Evolutionary conservation across 2,113 vertebrate genomes (phyloP).

Genomic region (Cinclus mexicanus): DNA sequence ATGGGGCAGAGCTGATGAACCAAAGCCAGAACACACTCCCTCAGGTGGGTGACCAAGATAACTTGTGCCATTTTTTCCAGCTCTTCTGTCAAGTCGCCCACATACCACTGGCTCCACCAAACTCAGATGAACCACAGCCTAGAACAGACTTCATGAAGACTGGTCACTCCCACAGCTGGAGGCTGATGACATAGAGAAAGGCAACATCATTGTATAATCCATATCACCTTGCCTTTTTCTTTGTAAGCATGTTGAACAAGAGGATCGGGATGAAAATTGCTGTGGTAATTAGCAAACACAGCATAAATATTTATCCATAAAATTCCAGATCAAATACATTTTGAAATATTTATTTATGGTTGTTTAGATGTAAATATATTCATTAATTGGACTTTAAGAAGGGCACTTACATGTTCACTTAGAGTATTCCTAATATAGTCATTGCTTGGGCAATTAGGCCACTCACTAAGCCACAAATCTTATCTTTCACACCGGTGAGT

Average conservation of each 20-base stretch:
- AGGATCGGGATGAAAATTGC: not conserved
- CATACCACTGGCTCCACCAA: not conserved
- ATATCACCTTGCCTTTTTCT: not conserved
- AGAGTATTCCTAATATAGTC: constrained; percentile 34
- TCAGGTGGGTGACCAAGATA: not conserved
- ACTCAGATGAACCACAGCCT: not conserved
- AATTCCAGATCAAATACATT: constrained; percentile 4
- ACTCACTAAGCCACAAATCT: constrained; percentile 61
- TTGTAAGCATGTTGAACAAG: not conserved
- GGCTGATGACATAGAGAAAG: not conserved
- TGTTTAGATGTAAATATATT: constrained; percentile 34
- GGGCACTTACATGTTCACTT: not conserved
- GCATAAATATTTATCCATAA: constrained; percentile 27
- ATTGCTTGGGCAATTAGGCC: constrained; percentile 42
- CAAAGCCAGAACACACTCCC: not conserved
- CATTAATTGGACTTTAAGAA: constrained; percentile 35
- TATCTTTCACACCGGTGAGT: constrained; percentile 57
- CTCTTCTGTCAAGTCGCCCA: not conserved
- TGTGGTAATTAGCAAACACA: not conserved
- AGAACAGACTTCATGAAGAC: not conserved
- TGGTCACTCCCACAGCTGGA: not conserved
- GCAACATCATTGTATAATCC: not conserved
- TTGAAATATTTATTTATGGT: not conserved
- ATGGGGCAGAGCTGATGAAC: not conserved
- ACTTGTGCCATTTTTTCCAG: constrained; percentile 11